phyloP scores from a whole-genome alignment of 2,797 vertebrate species.

The Hoplostethus mediterraneus region DNA sequence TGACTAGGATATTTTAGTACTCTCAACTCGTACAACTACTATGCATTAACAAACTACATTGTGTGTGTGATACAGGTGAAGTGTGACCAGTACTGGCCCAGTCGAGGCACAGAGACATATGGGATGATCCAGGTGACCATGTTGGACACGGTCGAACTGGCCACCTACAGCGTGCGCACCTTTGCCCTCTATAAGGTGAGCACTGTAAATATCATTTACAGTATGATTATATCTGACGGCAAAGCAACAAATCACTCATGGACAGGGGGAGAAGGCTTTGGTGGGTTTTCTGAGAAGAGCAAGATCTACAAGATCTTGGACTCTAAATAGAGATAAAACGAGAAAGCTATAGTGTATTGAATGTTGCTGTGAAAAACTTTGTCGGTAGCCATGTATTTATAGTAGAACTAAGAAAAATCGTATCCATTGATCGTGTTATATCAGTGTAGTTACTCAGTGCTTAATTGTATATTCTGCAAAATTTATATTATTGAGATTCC shows the following conservation, averaged over 20 bases:
- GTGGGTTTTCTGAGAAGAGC: background rate
- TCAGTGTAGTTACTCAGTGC: background rate
- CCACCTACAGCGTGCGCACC: constrained; percentile 93
- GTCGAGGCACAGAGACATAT: constrained; percentile 84
- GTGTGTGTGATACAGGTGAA: constrained; percentile 86
- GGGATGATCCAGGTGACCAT: constrained; percentile 95
- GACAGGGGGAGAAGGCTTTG: background rate
- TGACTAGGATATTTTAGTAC: too few relatives aligned
- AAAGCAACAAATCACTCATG: background rate
- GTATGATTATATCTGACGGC: background rate
- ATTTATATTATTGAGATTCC: background rate
- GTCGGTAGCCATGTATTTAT: background rate
- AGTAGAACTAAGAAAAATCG: background rate
- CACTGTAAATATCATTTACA: background rate
- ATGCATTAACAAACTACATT: background rate
- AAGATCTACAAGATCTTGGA: too few relatives aligned
- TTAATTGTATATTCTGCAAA: background rate
- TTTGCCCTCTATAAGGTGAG: constrained; percentile 94
- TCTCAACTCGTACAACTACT: too few relatives aligned
- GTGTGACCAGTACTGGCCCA: constrained; percentile 98
- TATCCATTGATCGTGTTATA: background rate
- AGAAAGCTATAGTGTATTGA: too few relatives aligned
- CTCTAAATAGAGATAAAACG: too few relatives aligned
- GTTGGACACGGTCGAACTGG: constrained; percentile 93
- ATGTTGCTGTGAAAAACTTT: too few relatives aligned